These are phyloP conservation scores for Ditylenchus dipsaci DNA, from an alignment of 1,140 invertebrate species.

Conservation along the genomic window DNA sequence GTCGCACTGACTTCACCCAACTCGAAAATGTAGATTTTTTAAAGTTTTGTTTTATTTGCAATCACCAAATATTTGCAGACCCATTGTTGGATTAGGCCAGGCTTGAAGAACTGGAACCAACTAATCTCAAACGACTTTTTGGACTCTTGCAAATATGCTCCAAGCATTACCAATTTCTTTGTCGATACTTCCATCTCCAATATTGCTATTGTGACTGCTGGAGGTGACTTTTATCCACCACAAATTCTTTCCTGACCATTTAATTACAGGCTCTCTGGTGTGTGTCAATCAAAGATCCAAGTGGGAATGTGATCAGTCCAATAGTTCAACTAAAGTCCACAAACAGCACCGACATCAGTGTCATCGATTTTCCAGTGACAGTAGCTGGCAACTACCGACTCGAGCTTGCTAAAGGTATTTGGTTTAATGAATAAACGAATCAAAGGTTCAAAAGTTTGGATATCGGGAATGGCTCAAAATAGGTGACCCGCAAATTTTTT, in stretches of 20 bases:
- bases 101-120: neutral
- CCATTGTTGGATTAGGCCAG: neutral
- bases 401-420: neutral
- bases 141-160: neutral
- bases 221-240: neutral
- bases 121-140: neutral
- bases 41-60: neutral
- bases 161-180: neutral
- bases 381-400: neutral
- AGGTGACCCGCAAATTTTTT: no score
- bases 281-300: neutral
- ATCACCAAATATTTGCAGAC: neutral
- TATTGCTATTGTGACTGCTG: neutral
- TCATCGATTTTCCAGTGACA: neutral
- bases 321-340: neutral
- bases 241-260: neutral
- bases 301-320: neutral
- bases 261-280: no score
- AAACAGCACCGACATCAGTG: neutral
- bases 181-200: neutral
- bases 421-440: no score
- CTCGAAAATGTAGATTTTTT: neutral
- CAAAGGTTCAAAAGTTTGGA: no score
- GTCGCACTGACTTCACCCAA: neutral
- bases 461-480: no score